These are phyloP conservation scores for Diachasma alloeum DNA, from an alignment of 1,140 invertebrate genomes.

Conservation along the genomic window DNA sequence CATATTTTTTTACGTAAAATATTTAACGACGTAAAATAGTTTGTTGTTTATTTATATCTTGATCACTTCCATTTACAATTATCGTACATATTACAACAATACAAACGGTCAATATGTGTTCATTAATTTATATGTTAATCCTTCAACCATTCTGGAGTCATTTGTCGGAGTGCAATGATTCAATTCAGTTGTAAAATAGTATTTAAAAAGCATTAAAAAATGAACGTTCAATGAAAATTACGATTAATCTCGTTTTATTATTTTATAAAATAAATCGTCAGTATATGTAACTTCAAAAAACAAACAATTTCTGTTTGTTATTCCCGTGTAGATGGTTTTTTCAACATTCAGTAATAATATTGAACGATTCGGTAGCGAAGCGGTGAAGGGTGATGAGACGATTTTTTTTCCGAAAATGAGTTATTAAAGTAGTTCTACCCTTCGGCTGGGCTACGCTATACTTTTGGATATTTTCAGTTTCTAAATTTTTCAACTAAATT, in stretches of 20 bases:
- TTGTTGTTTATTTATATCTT: neutral
- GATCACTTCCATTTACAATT: neutral
- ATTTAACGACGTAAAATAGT: conserved; percentile 22
- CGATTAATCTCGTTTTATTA: neutral
- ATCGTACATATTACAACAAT: neutral
- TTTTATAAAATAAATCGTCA: no score
- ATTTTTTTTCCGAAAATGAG: no score
- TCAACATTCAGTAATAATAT: no score
- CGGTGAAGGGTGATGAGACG: no score
- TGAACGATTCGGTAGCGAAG: no score
- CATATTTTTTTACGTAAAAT: conserved; percentile 8
- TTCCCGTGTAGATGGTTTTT: no score
- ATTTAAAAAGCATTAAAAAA: neutral
- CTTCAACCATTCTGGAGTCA: neutral
- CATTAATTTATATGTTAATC: neutral
- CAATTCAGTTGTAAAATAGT: neutral
- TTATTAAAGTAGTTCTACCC: no score
- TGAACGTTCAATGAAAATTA: neutral
- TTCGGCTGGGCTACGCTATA: no score
- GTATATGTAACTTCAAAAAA: no score
- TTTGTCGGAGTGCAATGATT: neutral
- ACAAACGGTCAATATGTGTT: conserved; percentile 2
- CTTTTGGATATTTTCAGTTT: no score
- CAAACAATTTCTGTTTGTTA: no score
- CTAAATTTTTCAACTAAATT: no score